These are phyloP conservation scores for Lordiphosa andalusiaca DNA, from an alignment of 2,888 invertebrate species.

Conservation along the genomic window DNA sequence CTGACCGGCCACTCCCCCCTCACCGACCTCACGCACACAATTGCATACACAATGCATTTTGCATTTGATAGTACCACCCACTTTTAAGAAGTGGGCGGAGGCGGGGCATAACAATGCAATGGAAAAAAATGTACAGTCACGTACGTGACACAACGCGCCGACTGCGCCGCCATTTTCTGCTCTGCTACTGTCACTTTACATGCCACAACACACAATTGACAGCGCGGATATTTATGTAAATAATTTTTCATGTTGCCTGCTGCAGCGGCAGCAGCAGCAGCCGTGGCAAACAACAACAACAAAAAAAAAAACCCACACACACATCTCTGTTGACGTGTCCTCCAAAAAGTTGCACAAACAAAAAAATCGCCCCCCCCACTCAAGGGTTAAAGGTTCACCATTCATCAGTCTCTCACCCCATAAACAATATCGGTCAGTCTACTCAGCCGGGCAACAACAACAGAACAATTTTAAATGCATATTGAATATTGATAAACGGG, in stretches of 20 bases:
- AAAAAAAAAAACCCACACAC: conserved; percentile 31
- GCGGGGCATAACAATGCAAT: conserved; percentile 8
- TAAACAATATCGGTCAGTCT: conserved; percentile 28
- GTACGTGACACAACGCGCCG: conserved; percentile 31
- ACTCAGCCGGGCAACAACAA: conserved; percentile 30
- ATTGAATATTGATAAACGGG: conserved; percentile 12
- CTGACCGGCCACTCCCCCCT: conserved; percentile 46
- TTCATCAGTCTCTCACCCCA: conserved; percentile 42
- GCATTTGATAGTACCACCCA: conserved; percentile 52
- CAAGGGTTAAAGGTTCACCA: conserved; percentile 35
- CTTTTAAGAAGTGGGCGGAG: conserved; percentile 39
- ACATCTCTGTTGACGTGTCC: conserved; percentile 70
- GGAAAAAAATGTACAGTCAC: conserved; percentile 64
- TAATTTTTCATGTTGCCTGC: conserved; percentile 69
- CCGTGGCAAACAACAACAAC: conserved; percentile 30
- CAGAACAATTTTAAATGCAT: conserved; percentile 32
- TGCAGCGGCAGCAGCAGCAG: conserved; percentile 22
- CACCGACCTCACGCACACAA: conserved; percentile 20
- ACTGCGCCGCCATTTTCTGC: conserved; percentile 64
- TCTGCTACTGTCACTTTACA: conserved; percentile 73
- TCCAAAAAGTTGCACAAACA: conserved; percentile 11
- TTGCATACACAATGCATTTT: conserved; percentile 48
- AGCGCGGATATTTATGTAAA: conserved; percentile 71
- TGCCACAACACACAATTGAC: conserved; percentile 73
- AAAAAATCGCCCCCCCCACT: conserved; percentile 18